Evolutionary conservation across 2,113 vertebrate genomes (phyloP).

Genomic region (Genyomyrus donnyi): DNA sequence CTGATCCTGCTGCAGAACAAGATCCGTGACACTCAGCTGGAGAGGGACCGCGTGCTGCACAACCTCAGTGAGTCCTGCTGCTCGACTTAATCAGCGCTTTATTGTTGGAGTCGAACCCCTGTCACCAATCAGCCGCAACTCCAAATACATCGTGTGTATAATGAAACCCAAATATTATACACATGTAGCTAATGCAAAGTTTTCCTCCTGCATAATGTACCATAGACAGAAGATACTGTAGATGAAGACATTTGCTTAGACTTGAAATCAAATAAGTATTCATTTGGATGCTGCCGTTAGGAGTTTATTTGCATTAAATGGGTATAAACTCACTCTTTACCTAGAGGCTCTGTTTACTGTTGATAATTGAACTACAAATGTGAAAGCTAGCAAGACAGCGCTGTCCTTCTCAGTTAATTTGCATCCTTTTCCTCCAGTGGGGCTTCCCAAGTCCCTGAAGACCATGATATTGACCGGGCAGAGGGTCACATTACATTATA

Average conservation of each 20-base stretch:
- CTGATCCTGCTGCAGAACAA: slow-evolving; percentile 93
- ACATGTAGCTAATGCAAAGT: neutral
- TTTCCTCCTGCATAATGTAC: neutral
- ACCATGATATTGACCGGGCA: neutral
- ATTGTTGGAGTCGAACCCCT: neutral
- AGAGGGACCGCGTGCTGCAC: slow-evolving; percentile 87
- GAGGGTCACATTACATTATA: neutral
- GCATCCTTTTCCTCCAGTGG: neutral
- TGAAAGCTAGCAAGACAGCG: neutral
- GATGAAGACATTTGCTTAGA: neutral
- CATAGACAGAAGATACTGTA: neutral
- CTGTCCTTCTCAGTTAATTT: neutral
- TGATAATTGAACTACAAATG: neutral
- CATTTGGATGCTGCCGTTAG: neutral
- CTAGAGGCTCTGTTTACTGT: neutral
- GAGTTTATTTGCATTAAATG: neutral
- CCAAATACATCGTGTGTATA: neutral
- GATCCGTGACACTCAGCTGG: slow-evolving; percentile 91
- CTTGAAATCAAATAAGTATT: neutral
- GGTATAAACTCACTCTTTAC: neutral
- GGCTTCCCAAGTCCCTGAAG: neutral
- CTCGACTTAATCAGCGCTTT: neutral
- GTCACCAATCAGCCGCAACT: neutral
- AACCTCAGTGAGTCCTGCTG: slow-evolving; percentile 79
- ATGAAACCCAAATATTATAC: neutral